These are phyloP conservation scores for Acanthosepion esculentum DNA, from an alignment of 2,888 invertebrate species.

Conservation along the genomic window DNA sequence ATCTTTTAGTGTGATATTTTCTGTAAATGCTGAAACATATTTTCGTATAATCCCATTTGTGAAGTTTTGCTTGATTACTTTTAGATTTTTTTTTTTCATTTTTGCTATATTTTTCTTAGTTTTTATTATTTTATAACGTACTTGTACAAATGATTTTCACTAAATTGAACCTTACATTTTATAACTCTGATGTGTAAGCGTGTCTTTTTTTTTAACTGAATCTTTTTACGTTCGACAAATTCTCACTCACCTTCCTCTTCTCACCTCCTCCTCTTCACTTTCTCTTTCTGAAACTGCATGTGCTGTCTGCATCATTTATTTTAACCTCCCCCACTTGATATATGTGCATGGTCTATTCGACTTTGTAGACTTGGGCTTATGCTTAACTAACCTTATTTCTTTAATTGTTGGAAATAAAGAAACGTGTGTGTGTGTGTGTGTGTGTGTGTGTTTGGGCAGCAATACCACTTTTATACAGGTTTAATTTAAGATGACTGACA, in stretches of 20 bases:
- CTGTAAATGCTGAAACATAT: background rate
- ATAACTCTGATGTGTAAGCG: background rate
- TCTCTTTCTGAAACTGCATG: background rate
- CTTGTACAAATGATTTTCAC: slow-evolving; percentile 23
- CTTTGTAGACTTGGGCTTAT: background rate
- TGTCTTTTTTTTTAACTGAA: background rate
- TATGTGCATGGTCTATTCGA: background rate
- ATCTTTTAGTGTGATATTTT: slow-evolving; percentile 10
- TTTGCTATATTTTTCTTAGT: background rate
- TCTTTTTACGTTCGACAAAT: background rate
- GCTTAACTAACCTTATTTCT: background rate
- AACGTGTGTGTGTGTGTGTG: too few species aligned
- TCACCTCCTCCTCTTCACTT: background rate
- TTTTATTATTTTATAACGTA: background rate
- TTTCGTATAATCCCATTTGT: slow-evolving; percentile 33
- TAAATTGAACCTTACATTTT: slow-evolving; percentile 33
- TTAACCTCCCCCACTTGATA: background rate
- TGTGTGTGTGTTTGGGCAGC: too few species aligned
- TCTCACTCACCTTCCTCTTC: background rate
- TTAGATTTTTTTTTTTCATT: background rate
- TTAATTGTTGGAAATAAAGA: background rate
- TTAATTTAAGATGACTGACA: too few species aligned
- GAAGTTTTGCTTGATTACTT: slow-evolving; percentile 4
- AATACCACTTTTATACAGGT: too few species aligned
- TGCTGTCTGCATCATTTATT: background rate